Conservation (phyloP, 1,140 invertebrate genomes). For the Eufriesea mexicana region DNA sequence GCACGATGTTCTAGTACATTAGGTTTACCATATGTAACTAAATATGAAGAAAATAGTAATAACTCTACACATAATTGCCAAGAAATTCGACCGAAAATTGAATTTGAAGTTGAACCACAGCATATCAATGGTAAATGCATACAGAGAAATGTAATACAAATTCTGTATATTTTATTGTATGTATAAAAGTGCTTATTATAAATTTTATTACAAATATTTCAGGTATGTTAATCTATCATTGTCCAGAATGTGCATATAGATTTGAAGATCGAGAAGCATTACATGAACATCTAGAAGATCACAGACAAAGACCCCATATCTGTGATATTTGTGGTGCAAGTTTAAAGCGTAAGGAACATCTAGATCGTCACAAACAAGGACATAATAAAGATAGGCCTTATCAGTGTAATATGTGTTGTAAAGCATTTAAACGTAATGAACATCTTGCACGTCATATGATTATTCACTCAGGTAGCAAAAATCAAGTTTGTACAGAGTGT, state of each 20-base stretch:
- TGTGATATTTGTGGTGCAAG: conserved; percentile 85
- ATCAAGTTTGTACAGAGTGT: conserved; percentile 84
- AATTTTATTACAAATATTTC: conserved; percentile 34
- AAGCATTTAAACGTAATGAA: conserved; percentile 84
- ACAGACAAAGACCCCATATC: conserved; percentile 79
- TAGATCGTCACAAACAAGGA: conserved; percentile 87
- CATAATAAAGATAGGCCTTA: conserved; percentile 83
- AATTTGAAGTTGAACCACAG: conserved; percentile 77
- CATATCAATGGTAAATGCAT: conserved; percentile 74
- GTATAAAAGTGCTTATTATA: neutral
- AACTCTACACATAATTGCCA: conserved; percentile 73
- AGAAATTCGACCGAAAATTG: conserved; percentile 72
- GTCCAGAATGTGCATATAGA: conserved; percentile 80
- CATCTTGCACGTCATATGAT: conserved; percentile 83
- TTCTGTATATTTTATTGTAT: neutral
- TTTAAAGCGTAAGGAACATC: conserved; percentile 91
- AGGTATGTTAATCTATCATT: conserved; percentile 77
- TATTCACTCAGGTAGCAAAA: conserved; percentile 83
- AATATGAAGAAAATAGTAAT: conserved; percentile 76
- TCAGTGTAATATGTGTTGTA: conserved; percentile 82
- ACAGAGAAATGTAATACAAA: neutral
- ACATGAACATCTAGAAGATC: conserved; percentile 79
- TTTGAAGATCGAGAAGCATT: conserved; percentile 78
- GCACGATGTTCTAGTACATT: conserved; percentile 77
- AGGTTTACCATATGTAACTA: conserved; percentile 76